Evolutionary conservation across 2,797 vertebrate genomes (phyloP), one percentile per base, ranked within the genome.

Genomic region (Ispidina picta): DNA sequence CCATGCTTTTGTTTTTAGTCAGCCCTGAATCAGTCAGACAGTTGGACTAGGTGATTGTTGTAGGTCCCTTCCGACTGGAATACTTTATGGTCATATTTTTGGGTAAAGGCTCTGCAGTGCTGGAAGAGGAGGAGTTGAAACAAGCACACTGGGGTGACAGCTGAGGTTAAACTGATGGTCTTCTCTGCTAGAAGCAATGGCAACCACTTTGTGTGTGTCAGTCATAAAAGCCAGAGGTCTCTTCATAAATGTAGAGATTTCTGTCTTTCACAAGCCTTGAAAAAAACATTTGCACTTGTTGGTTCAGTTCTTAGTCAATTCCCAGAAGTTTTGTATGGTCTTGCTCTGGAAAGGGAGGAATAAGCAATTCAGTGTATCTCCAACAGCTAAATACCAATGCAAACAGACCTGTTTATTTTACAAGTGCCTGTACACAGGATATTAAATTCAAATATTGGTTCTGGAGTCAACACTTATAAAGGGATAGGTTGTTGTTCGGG

Each of bases 381-480:
- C 56, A 31, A 43, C 49, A 68, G 58, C 83, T 55, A 37, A 86
- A 52, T 44, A 64, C 39, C 44, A 52, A 15, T 2, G 77, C 17
- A 90, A 84, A 58, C 74, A 92, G 68, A 23, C n/a, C 83, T 88
- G 90, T 71, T 95, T 94, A 8, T 46, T 88, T 66, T 84, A 19
- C 72, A 39, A 55, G 84, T 26, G 80, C 77, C 52, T 88, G 88
- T 68, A 85, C 82, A 68, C 77, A 56, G 72, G 76, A 83, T 81
- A 92, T 92, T 44, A 37, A 95, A 90, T 58, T 23, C 92, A 96
- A 96, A 96, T 95, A 96, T 96, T 95, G 93, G 82, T 35, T 93
- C 77, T 69, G 71, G 62, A 68, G 77, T 14, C 23, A 54, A 20
- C 37, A 8, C 48, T 84, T 51, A 12, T 46, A 18, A 58, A 41